Percentiles rank a stretch among this genome's conserved stretches.
Evolutionary conservation across 2,113 vertebrate species (phyloP).

Genomic region (Edolisoma coerulescens): DNA sequence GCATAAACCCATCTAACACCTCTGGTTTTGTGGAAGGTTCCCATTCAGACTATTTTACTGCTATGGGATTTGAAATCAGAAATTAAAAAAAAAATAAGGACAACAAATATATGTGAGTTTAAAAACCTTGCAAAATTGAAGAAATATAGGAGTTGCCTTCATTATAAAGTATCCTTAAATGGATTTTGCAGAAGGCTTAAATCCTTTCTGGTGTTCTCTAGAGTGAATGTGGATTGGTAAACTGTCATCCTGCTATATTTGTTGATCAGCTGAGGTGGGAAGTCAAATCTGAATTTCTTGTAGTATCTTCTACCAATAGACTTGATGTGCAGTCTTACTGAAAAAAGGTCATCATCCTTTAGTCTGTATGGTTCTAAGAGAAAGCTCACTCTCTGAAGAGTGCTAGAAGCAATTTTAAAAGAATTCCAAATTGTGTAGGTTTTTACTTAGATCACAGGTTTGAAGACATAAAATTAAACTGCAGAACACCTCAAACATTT

Average conservation of each 20-base stretch:
- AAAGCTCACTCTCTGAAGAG: background rate
- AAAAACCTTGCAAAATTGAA: background rate
- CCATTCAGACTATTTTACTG: background rate
- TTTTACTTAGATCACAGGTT: background rate
- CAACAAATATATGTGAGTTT: background rate
- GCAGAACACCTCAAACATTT: background rate
- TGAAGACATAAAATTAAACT: background rate
- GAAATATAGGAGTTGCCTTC: background rate
- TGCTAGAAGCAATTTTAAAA: background rate
- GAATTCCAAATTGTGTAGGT: background rate
- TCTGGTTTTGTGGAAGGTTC: background rate
- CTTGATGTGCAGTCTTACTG: background rate
- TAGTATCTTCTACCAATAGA: background rate
- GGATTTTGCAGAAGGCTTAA: background rate
- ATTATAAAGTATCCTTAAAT: background rate
- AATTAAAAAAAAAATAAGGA: background rate
- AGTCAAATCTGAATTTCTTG: background rate
- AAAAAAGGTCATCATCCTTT: background rate
- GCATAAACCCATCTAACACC: background rate
- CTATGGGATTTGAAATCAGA: background rate
- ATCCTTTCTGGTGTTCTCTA: background rate
- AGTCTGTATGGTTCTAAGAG: background rate
- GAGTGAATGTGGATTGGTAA: background rate
- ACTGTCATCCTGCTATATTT: background rate
- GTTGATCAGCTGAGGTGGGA: background rate